Evolutionary conservation across 2,797 vertebrate genomes (phyloP).

Genomic region (Gallinago stenura): DNA sequence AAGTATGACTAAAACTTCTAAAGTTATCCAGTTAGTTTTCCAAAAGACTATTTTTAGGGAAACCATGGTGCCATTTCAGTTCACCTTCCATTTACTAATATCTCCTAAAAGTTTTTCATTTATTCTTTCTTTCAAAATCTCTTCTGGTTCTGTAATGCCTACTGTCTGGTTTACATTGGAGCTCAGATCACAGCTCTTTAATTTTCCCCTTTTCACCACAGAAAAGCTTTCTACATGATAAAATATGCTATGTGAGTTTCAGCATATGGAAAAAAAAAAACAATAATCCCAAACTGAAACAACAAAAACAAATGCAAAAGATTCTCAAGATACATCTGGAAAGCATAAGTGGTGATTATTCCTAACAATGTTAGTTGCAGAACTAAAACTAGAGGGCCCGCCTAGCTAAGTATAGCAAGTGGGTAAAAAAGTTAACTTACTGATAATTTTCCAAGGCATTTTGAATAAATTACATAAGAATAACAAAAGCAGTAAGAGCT

Average conservation of each 20-base stretch:
- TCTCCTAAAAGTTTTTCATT: neutral
- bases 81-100: neutral
- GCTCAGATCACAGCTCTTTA: neutral
- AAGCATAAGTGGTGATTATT: neutral
- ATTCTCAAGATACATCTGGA: neutral
- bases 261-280: neutral
- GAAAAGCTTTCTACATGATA: neutral
- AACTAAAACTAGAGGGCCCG: neutral
- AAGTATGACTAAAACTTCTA: neutral
- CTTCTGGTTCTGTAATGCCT: neutral
- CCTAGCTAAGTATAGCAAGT: neutral
- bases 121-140: neutral
- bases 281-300: neutral
- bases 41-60: neutral
- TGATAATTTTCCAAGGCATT: neutral
- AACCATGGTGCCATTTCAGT: neutral
- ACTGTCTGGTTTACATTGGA: neutral
- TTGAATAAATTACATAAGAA: neutral
- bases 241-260: neutral
- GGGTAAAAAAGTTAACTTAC: neutral
- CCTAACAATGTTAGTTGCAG: neutral
- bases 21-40: neutral
- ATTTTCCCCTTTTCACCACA: neutral
- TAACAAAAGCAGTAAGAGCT: neutral
- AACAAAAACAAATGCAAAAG: neutral